Conservation (phyloP, 2,888 invertebrate genomes). For the Lasioglossum morio region DNA sequence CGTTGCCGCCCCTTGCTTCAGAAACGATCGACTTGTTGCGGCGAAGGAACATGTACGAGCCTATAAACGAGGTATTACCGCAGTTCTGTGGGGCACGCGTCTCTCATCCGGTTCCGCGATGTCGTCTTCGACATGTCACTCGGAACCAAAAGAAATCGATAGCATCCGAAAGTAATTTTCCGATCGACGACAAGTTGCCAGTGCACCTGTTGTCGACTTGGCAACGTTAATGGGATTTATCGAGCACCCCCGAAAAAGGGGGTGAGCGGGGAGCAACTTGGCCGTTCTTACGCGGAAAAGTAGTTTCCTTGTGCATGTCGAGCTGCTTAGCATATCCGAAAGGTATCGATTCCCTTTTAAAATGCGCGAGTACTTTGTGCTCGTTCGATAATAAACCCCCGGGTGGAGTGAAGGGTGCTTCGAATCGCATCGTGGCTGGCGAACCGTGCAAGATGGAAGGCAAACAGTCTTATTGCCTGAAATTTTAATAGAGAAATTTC, state of each 20-base stretch:
- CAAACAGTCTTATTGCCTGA: conserved; percentile 56
- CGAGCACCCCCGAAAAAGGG: neutral
- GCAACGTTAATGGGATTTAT: conserved; percentile 4
- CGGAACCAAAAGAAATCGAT: conserved; percentile 9
- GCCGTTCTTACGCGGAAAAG: neutral
- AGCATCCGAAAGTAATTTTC: neutral
- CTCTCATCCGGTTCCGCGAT: neutral
- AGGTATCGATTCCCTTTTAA: conserved; percentile 54
- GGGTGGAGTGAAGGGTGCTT: conserved; percentile 25
- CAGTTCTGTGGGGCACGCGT: neutral
- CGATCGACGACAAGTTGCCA: conserved; percentile 4
- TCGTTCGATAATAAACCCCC: conserved; percentile 54
- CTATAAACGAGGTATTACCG: neutral
- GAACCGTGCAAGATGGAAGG: conserved; percentile 47
- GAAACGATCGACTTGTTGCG: neutral
- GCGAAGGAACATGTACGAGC: neutral
- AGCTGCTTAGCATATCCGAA: neutral
- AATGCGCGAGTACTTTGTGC: conserved; percentile 42
- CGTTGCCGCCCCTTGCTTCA: neutral
- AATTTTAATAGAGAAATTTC: conserved; percentile 57
- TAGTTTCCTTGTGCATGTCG: conserved; percentile 19
- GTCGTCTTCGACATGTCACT: neutral
- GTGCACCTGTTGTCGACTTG: neutral
- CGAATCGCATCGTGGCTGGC: conserved; percentile 39
- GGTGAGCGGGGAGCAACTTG: neutral